Conservation (phyloP, 2,888 invertebrate species). For the Nezara viridula region DNA sequence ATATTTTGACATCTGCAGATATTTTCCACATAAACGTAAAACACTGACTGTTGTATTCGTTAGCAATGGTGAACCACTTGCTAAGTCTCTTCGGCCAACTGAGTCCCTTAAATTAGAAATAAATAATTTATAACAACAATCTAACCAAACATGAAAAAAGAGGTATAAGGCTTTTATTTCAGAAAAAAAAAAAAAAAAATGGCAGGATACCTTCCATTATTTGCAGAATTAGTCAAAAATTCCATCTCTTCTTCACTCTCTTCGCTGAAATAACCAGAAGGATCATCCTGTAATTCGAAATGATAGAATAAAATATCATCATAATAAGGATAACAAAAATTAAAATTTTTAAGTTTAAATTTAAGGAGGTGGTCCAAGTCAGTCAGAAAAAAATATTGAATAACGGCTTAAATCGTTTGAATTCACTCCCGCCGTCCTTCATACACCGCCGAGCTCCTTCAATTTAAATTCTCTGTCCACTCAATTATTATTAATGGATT, state of each 20-base stretch:
- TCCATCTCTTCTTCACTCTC: conserved; percentile 69
- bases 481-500: too few relatives aligned
- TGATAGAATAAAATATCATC: neutral
- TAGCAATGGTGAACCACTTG: conserved; percentile 68
- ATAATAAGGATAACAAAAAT: neutral
- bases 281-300: conserved; percentile 68
- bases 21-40: conserved; percentile 88
- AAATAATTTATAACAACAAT: neutral
- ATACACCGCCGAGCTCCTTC: too few relatives aligned
- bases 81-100: neutral
- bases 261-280: conserved; percentile 68
- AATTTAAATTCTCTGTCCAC: too few relatives aligned
- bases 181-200: neutral
- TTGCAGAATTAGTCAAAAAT: conserved; percentile 1
- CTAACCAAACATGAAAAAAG: neutral
- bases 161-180: neutral
- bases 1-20: conserved; percentile 92
- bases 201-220: neutral
- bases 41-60: conserved; percentile 94
- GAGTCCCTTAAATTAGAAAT: neutral
- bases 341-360: neutral
- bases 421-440: too few relatives aligned
- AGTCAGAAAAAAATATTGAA: too few relatives aligned
- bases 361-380: too few relatives aligned
- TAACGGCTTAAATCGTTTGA: too few relatives aligned